Conservation (phyloP, 2,113 vertebrate species). For the Hassar affinis region DNA sequence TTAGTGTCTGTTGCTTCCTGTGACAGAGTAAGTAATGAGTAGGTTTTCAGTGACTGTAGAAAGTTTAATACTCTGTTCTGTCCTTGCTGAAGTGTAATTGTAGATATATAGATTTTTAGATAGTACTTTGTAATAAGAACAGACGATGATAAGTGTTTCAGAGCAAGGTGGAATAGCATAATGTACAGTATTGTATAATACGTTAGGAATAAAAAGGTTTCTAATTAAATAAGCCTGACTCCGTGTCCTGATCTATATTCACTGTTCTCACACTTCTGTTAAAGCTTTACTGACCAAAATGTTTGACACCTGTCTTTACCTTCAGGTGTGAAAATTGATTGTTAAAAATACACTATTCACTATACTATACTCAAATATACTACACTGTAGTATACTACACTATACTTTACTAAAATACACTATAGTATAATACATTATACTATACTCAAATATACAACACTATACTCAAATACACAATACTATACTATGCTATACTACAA, state of each 20-base stretch:
- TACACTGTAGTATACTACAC: too few relatives aligned
- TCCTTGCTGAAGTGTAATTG: not conserved
- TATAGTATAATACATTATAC: too few relatives aligned
- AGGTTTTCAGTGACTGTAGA: not conserved
- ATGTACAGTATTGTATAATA: not conserved
- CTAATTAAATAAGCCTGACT: not conserved
- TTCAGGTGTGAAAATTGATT: too few relatives aligned
- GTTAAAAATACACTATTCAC: too few relatives aligned
- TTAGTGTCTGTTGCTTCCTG: not conserved
- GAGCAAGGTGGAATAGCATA: not conserved
- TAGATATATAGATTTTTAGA: conserved; percentile 24
- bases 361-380: too few relatives aligned
- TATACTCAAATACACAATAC: too few relatives aligned
- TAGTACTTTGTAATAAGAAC: conserved; percentile 9
- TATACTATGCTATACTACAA: too few relatives aligned
- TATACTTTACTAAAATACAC: too few relatives aligned
- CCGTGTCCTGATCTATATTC: not conserved
- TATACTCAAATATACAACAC: too few relatives aligned
- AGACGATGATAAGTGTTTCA: not conserved
- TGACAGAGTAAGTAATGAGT: not conserved
- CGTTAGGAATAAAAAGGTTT: not conserved
- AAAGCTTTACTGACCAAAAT: too few relatives aligned
- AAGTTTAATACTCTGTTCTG: not conserved
- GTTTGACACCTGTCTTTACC: too few relatives aligned
- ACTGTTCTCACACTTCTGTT: too few relatives aligned